Evolutionary conservation across 2,888 invertebrate genomes (phyloP).

Genomic region (Sympetrum striolatum): DNA sequence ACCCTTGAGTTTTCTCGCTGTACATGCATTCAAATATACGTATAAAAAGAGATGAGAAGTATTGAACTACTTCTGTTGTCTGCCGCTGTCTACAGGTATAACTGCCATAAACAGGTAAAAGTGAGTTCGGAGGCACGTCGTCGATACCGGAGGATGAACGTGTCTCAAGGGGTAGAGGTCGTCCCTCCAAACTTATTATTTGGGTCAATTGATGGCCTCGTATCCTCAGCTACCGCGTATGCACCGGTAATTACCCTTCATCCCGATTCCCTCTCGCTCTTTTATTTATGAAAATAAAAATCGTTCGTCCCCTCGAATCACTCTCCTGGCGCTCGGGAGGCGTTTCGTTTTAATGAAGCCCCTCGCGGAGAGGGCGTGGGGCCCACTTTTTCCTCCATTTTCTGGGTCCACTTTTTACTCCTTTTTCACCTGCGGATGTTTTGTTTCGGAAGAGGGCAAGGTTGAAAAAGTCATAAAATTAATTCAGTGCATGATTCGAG

Average conservation of each 20-base stretch:
- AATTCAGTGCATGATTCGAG: neutral
- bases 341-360: neutral
- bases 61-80: too few species aligned
- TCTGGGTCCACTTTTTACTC: too few species aligned
- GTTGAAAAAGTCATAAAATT: slow-evolving; percentile 23
- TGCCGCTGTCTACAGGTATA: too few species aligned
- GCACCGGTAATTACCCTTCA: neutral
- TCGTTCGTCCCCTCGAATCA: neutral
- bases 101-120: too few species aligned
- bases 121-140: neutral
- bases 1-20: too few species aligned
- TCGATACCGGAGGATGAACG: neutral
- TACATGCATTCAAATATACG: too few species aligned
- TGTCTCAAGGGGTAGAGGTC: neutral
- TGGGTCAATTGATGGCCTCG: slow-evolving; percentile 6
- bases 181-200: neutral
- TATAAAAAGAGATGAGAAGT: too few species aligned
- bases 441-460: neutral
- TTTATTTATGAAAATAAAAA: neutral
- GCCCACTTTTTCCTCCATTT: neutral
- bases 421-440: neutral
- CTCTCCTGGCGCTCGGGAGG: neutral
- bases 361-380: neutral
- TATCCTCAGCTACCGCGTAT: neutral
- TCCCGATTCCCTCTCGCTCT: neutral